A percentile compares a stretch with the other conserved stretches of the same genome.
Evolutionary conservation across 1,140 invertebrate genomes (phyloP).

Genomic region (Aphaenogaster floridana): DNA sequence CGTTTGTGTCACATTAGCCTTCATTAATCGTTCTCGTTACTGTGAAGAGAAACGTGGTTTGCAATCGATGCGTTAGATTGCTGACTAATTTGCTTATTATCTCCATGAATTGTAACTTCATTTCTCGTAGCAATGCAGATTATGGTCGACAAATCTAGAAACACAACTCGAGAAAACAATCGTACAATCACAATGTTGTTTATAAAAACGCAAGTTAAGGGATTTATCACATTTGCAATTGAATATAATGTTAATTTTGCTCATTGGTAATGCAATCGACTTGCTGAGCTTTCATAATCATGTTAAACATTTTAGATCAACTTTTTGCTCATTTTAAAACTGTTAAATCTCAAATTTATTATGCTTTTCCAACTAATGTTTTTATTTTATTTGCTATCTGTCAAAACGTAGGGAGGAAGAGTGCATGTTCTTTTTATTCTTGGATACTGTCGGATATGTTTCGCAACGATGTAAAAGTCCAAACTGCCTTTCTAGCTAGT

Average conservation of each 20-base stretch:
- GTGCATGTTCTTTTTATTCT: neutral
- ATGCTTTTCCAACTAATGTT: neutral
- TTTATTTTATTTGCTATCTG: neutral
- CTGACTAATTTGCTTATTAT: slow-evolving; percentile 3
- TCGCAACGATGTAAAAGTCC: slow-evolving; percentile 39
- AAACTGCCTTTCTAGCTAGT: slow-evolving; percentile 30
- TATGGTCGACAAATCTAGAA: neutral
- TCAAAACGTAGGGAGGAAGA: neutral
- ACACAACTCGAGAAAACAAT: neutral
- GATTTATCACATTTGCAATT: neutral
- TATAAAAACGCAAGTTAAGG: neutral
- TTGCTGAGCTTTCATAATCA: neutral
- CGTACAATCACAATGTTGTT: neutral
- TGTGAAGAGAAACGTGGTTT: neutral
- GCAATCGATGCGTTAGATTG: slow-evolving; percentile 10
- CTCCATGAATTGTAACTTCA: neutral
- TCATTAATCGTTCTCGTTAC: slow-evolving; percentile 32
- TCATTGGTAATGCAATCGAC: neutral
- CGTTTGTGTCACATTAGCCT: slow-evolving; percentile 19
- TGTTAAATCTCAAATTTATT: neutral
- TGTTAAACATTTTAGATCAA: neutral
- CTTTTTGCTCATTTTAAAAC: neutral
- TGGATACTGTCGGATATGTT: neutral
- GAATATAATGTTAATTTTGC: neutral
- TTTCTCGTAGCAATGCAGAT: neutral